A percentile compares a stretch with the other conserved stretches of the same genome.
Evolutionary conservation across 2,113 vertebrate genomes (phyloP).

Genomic region (Sylvia atricapilla): DNA sequence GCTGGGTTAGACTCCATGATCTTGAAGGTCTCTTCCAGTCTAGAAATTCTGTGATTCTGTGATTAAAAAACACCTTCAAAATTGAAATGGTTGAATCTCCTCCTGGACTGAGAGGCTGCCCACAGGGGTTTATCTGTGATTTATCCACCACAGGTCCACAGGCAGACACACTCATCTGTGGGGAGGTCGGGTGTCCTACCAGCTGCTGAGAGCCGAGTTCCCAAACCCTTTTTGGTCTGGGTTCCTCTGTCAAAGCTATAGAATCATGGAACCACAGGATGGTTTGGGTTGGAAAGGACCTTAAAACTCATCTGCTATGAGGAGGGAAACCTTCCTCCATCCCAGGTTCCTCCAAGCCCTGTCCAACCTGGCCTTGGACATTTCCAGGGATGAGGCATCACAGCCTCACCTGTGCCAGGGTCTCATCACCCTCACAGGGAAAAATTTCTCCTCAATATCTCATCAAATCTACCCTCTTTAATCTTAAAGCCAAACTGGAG

Average conservation of each 20-base stretch:
- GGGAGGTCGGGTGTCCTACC: neutral
- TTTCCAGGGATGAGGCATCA: neutral
- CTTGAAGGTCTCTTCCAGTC: too few species aligned
- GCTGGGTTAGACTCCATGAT: too few species aligned
- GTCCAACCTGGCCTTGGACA: neutral
- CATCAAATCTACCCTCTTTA: neutral
- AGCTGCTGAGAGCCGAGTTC: neutral
- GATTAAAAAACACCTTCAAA: neutral
- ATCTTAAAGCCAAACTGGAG: neutral
- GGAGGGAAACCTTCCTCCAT: neutral
- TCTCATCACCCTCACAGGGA: neutral
- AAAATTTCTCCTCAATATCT: neutral
- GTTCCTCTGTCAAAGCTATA: neutral
- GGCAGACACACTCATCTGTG: fast-evolving
- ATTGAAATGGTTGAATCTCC: fast-evolving
- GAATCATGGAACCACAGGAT: neutral
- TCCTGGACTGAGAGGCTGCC: neutral
- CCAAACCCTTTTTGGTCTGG: fast-evolving
- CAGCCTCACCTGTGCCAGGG: neutral
- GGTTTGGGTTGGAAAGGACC: neutral
- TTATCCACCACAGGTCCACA: neutral
- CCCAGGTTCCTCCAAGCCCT: neutral
- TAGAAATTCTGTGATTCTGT: too few species aligned
- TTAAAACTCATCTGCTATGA: neutral
- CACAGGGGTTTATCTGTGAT: fast-evolving